Base-by-base conservation (phyloP, 2,113 vertebrate genomes). In the Euleptes europaea region DNA sequence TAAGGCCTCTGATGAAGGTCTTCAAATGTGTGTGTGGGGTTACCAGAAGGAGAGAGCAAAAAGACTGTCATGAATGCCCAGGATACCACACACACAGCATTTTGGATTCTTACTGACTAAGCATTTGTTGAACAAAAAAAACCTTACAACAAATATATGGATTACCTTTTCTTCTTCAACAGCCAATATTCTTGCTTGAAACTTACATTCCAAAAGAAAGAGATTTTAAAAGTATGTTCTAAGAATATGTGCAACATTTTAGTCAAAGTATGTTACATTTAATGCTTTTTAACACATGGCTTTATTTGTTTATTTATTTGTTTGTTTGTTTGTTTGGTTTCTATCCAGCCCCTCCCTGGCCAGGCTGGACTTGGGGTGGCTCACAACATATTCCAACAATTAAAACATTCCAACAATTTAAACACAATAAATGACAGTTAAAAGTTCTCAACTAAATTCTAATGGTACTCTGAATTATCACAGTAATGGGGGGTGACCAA, bases 81-180 rank as follows among this genome's bases (percentile, higher is more conserved):
- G 31, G 4, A 63, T 63, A 10, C 15, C 6, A 49, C 31, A 78
- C 31, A 71, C 49, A 57, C 51, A 71, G 2, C 63, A 78, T 31
- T 44, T 38, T 57, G n/a, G 82, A 21, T 23, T n/a, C 82, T 54
- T 70, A n/a, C 2, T 71, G 4, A 11, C 26, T 77, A 60, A 11
- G 66, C 44, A 5, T 26, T 42, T 47, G 74, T 49, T 78, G 13
- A 88, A 80, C 1, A 65, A 86, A 44, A 49, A 14, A 28, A 9
- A 81, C 8, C 74, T 82, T 40, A 72, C 4, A 78, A 78, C 1
- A 81, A 19, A 33, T 40, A 65, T 11, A 4, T 40, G 44, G 73
- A 89, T 54, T 98, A 99, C 99, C 98, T 98, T 99, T 93, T 99
- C 98, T 95, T 97, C 98, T 94, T 99, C 98, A 77, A 95, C 72